phyloP scores from a whole-genome alignment of 2,888 invertebrate species.

The Euspilapteryx auroguttella region DNA sequence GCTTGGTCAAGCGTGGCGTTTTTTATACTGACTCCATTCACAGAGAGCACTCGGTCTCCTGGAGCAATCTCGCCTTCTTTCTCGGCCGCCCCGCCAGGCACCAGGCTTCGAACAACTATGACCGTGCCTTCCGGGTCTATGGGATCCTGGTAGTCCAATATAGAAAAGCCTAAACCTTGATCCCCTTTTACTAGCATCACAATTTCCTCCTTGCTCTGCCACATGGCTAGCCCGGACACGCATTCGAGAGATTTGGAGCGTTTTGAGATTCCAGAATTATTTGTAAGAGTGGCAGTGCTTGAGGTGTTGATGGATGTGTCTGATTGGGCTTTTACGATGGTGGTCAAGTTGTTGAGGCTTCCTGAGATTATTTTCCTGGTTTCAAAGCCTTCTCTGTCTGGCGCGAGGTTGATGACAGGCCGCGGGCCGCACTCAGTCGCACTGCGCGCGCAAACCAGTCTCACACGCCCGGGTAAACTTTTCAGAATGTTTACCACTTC shows the following conservation, averaged over 20 bases:
- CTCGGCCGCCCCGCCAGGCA: constrained; percentile 98
- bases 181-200: constrained; percentile 93
- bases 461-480: constrained; percentile 86
- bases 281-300: constrained; percentile 78
- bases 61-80: constrained; percentile 92
- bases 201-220: constrained; percentile 92
- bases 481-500: constrained; percentile 96
- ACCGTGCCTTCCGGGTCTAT: constrained; percentile 93
- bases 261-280: constrained; percentile 66
- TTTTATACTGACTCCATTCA: constrained; percentile 87
- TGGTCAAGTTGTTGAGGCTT: constrained; percentile 79
- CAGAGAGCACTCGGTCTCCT: constrained; percentile 90
- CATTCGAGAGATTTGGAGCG: constrained; percentile 94
- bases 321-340: constrained; percentile 90
- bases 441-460: constrained; percentile 86
- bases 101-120: constrained; percentile 95
- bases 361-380: constrained; percentile 83
- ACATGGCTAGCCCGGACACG: constrained; percentile 92
- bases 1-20: constrained; percentile 94
- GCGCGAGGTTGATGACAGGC: constrained; percentile 76
- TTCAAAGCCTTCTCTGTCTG: constrained; percentile 79
- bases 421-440: constrained; percentile 68
- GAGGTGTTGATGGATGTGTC: constrained; percentile 91
- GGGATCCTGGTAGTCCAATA: constrained; percentile 97
- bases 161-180: constrained; percentile 96